Evolutionary conservation across 2,888 invertebrate genomes (phyloP).

Genomic region (Caenorhabditis afra): DNA sequence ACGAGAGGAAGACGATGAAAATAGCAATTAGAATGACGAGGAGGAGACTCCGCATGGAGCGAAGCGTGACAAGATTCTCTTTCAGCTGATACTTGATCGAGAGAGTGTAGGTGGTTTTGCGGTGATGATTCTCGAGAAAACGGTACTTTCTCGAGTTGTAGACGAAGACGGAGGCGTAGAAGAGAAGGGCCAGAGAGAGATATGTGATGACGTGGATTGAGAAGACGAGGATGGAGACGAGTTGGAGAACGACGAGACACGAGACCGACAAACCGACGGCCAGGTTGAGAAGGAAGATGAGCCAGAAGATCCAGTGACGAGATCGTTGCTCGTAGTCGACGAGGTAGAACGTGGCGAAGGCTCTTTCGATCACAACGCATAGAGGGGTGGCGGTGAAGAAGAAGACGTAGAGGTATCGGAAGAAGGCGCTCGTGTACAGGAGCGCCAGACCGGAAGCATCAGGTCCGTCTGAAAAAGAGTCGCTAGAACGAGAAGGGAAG

Average conservation of each 20-base stretch:
- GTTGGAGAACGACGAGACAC: not conserved
- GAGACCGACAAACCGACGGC: not conserved
- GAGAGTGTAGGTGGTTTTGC: conserved; percentile 1
- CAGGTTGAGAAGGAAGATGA: not conserved
- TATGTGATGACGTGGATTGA: not conserved
- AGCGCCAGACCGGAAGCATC: not conserved
- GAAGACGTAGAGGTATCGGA: conserved; percentile 7
- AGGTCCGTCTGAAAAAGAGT: conserved; percentile 2
- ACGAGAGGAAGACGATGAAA: not conserved
- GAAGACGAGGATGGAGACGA: not conserved
- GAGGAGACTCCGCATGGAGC: conserved; percentile 4
- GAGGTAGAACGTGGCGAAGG: not conserved
- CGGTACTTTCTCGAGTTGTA: conserved; percentile 4
- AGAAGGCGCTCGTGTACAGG: not conserved
- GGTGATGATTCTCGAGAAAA: not conserved
- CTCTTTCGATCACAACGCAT: not conserved
- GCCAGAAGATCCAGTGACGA: conserved; percentile 7
- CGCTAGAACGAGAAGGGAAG: too few relatives aligned
- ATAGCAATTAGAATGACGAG: conserved; percentile 8
- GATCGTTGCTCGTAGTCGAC: not conserved
- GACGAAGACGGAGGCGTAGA: not conserved
- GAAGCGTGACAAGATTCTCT: conserved; percentile 14
- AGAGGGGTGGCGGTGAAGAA: conserved; percentile 1
- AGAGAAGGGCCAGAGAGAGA: not conserved
- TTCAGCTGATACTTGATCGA: conserved; percentile 21